Conservation (phyloP, 2,888 invertebrate genomes). For the Eupsilia transversa region DNA sequence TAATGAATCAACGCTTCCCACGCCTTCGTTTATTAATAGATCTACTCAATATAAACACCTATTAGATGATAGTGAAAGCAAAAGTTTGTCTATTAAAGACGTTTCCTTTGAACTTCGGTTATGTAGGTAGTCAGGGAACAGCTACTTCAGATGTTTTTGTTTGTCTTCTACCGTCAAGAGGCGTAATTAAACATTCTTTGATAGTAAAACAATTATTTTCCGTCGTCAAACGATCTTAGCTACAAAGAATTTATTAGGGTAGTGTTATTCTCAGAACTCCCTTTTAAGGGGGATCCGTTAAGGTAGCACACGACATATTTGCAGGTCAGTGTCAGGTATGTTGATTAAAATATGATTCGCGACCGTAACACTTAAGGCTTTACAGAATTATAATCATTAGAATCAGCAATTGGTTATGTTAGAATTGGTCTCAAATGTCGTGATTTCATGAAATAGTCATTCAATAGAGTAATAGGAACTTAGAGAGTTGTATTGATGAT, state of each 20-base stretch:
- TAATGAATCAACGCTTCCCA: conserved; percentile 64
- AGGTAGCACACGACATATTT: too few species aligned
- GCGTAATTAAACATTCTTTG: conserved; percentile 55
- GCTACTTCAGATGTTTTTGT: conserved; percentile 34
- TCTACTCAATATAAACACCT: conserved; percentile 47
- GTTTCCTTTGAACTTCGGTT: conserved; percentile 42
- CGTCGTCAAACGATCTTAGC: conserved; percentile 15
- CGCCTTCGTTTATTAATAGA: conserved; percentile 51
- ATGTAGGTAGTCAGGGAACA: conserved; percentile 22
- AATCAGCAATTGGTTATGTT: too few species aligned
- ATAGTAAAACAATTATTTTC: conserved; percentile 40
- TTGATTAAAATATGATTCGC: too few species aligned
- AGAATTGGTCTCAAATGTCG: too few species aligned
- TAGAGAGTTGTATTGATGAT: too few species aligned
- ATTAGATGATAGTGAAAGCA: conserved; percentile 24
- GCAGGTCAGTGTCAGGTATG: too few species aligned
- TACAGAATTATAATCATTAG: too few species aligned
- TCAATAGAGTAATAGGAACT: too few species aligned
- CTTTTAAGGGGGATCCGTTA: background rate
- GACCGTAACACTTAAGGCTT: too few species aligned
- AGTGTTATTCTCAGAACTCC: conserved; percentile 20
- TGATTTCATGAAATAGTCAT: too few species aligned
- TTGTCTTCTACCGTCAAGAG: conserved; percentile 6
- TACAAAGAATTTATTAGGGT: conserved; percentile 18
- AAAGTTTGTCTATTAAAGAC: conserved; percentile 30